Conservation (phyloP, 2,888 invertebrate species). For the Cancer borealis region DNA sequence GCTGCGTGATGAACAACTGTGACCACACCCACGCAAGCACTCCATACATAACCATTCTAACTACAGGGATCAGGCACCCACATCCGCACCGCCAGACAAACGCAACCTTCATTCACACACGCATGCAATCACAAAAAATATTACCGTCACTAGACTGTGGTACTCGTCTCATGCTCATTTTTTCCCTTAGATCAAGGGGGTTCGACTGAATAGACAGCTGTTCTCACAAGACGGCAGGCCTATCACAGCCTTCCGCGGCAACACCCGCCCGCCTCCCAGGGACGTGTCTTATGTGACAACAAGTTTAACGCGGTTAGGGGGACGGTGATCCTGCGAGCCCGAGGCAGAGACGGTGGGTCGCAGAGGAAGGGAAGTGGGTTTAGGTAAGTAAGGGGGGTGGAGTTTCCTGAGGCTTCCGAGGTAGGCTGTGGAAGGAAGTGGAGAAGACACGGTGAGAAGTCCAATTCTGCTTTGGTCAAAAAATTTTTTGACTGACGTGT, state of each 20-base stretch:
- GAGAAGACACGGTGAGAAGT: neutral
- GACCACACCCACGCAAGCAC: constrained; percentile 23
- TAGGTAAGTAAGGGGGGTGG: neutral
- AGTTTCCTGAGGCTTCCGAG: neutral
- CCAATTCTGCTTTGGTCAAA: neutral
- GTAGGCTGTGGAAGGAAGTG: neutral
- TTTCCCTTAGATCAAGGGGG: neutral
- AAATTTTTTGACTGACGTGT: neutral
- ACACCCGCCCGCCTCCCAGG: neutral
- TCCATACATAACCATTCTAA: constrained; percentile 22
- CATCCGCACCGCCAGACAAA: neutral
- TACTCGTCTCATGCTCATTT: neutral
- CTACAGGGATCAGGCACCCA: neutral
- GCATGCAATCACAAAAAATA: neutral
- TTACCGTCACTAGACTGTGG: neutral
- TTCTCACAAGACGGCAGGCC: neutral
- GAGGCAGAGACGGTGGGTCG: constrained; percentile 7
- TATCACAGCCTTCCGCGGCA: constrained; percentile 12
- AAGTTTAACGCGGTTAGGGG: constrained; percentile 60
- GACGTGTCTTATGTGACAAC: constrained; percentile 62
- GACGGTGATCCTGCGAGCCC: constrained; percentile 50
- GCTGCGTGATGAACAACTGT: neutral
- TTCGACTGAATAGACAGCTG: neutral
- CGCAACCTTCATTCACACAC: neutral
- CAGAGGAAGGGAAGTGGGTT: neutral